Evolutionary conservation across 2,888 invertebrate species (phyloP), one percentile per base, ranked within the genome.

Genomic region (Idaea straminata): DNA sequence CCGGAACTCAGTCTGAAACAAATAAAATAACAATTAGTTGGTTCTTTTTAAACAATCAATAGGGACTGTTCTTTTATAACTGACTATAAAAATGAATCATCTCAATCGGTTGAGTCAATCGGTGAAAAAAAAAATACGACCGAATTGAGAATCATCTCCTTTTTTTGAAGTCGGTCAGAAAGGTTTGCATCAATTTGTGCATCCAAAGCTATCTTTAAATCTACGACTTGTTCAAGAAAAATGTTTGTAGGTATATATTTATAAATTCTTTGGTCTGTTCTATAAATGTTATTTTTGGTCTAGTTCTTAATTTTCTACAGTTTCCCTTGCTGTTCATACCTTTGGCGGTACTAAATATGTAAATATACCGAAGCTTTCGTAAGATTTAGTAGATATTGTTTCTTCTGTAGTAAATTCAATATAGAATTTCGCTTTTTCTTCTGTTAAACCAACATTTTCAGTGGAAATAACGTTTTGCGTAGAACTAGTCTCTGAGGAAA

Each of bases 311-410:
- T 6, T 6, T 47, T 13, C 2, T 47, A 0, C 47, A 47, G 47
- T 13, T 13, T 47, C 47, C 47, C 13, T 10, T 47, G 13, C 0
- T 13, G 13, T 47, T 47, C 47, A 10, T 77, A 85, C 81, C 80
- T 84, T 82, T 34, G 81, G 84, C 38, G 83, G 85, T n/a, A 83
- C 72, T 60, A 85, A 72, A 64, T 84, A 81, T 47, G 47, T 47
- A 47, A 47, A 47, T 47, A 47, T 7, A 15, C 25, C 47, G 47
- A 47, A 47, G 10, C 47, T 47, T 10, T 47, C 47, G 47, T 47
- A 47, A 47, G 47, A 47, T 47, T 47, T 47, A 6, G 47, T 7
- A 47, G 47, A 47, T 10, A 47, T 13, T 13, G 10, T 47, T 47
- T 6, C 47, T 47, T 47, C 10, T 47, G 47, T 47, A 7, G 47